Base-by-base conservation (phyloP, 2,797 vertebrate species). In the Catostomus latipinnis region DNA sequence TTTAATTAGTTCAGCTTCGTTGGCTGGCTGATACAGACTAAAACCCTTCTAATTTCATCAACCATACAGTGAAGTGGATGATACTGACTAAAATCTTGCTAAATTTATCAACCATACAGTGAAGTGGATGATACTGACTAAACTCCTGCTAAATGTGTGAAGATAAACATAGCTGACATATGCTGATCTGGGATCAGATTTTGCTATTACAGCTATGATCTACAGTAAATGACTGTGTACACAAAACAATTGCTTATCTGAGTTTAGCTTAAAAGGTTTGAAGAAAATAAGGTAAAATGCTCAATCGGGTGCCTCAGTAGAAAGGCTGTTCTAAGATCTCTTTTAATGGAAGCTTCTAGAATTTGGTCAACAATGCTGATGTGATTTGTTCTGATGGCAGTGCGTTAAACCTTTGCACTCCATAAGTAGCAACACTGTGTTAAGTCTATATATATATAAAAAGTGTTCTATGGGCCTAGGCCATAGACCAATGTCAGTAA, bases 41-140 rank as follows among this genome's bases (percentile, higher is more conserved):
- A 82, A 65, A 79, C 74, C 65, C 58, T 10, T n/a, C 76, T 79
- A 74, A 82, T 79, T 73, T 70, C 71, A 78, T 80, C 71, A 71
- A 34, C 60, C 1, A 6, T 8, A n/a, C 66, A 71, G 43, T 71
- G 16, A 34, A 34, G 34, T 34, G 3, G 34, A 3, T 4, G 34
- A 34, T 34, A 34, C 34, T 34, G 34, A 34, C 34, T 34, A 34
- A 34, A 34, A 34, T 34, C 34, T 4, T 34, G 34, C 34, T 34
- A 34, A 34, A 34, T 1, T 34, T 34, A 78, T 80, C 71, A 71
- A 34, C 60, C 1, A 6, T 8, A n/a, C 66, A 71, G 43, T 75
- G 16, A 22, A 22, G 22, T 22, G 22, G 22, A 22, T 22, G 22
- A 22, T 22, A 22, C 22, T 22, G 22, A 22, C 22, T 22, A 22